Conservation (phyloP, 2,797 vertebrate genomes). For the Centroberyx gerrardi region DNA sequence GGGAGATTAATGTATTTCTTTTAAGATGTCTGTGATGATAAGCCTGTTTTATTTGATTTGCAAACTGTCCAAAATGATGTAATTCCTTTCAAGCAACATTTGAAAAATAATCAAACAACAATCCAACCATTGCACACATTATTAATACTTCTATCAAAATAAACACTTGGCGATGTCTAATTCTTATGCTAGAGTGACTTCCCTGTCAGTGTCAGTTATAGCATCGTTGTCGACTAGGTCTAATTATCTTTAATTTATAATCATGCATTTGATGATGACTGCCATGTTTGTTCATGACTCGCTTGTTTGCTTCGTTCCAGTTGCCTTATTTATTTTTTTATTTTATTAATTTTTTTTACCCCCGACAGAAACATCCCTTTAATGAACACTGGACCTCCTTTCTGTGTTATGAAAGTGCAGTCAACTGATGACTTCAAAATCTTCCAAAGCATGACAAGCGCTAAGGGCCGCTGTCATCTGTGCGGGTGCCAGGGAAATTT, state of each 20-base stretch:
- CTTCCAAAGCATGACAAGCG: too few relatives aligned
- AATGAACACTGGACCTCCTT: conserved; percentile 44
- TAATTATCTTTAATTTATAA: conserved; percentile 66
- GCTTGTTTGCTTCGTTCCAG: conserved; percentile 29
- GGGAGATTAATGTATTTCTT: conserved; percentile 28
- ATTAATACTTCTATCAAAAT: conserved; percentile 37
- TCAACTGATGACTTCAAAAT: conserved; percentile 15
- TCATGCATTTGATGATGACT: conserved; percentile 60
- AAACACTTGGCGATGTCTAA: background rate
- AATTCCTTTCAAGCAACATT: conserved; percentile 40
- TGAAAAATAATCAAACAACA: conserved; percentile 13
- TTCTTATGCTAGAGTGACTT: conserved; percentile 47
- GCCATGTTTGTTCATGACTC: conserved; percentile 60
- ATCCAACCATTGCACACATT: conserved; percentile 23
- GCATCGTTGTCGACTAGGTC: conserved; percentile 33
- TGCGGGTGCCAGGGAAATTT: too few relatives aligned
- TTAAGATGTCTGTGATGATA: conserved; percentile 32
- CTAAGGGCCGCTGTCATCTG: too few relatives aligned
- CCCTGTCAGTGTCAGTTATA: conserved; percentile 31
- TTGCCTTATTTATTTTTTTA: too few relatives aligned
- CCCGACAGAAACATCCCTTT: conserved; percentile 53
- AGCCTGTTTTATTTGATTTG: conserved; percentile 22
- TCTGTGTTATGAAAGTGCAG: conserved; percentile 34
- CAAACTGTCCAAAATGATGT: conserved; percentile 34
- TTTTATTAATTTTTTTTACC: conserved; percentile 8